These are phyloP conservation scores for Tenthredo notha DNA, from an alignment of 2,888 invertebrate genomes.

Conservation along the genomic window DNA sequence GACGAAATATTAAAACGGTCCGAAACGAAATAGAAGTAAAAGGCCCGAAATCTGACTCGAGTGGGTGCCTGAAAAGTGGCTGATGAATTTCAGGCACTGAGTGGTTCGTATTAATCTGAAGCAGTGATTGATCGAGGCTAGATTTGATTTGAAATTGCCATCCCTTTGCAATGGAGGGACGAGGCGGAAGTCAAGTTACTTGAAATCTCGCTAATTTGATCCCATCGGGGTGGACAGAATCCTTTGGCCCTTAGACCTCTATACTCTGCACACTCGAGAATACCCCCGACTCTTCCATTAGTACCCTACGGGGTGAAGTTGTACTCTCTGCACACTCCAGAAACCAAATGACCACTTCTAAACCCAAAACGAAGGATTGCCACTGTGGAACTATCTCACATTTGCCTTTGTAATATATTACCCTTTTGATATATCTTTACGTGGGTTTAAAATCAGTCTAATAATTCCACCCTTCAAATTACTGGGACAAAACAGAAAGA, in stretches of 20 bases:
- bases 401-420: slow-evolving; percentile 48
- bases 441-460: neutral
- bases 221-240: slow-evolving; percentile 44
- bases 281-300: slow-evolving; percentile 46
- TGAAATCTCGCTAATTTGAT: slow-evolving; percentile 53
- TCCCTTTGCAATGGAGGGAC: slow-evolving; percentile 17
- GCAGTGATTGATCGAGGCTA: slow-evolving; percentile 35
- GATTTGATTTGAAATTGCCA: slow-evolving; percentile 35
- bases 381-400: slow-evolving; percentile 29
- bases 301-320: slow-evolving; percentile 44
- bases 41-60: neutral
- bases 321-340: slow-evolving; percentile 44
- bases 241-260: slow-evolving; percentile 49
- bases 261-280: slow-evolving; percentile 40
- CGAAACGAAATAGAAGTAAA: neutral
- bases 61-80: slow-evolving; percentile 5
- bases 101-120: neutral
- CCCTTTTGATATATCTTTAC: neutral
- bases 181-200: slow-evolving; percentile 47
- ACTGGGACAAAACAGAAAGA: neutral
- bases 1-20: neutral
- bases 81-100: slow-evolving; percentile 5
- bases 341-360: slow-evolving; percentile 49
- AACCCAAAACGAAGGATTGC: slow-evolving; percentile 43
- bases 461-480: neutral